Evolutionary conservation across 2,797 vertebrate species (phyloP).

Genomic region (Chelmon rostratus): DNA sequence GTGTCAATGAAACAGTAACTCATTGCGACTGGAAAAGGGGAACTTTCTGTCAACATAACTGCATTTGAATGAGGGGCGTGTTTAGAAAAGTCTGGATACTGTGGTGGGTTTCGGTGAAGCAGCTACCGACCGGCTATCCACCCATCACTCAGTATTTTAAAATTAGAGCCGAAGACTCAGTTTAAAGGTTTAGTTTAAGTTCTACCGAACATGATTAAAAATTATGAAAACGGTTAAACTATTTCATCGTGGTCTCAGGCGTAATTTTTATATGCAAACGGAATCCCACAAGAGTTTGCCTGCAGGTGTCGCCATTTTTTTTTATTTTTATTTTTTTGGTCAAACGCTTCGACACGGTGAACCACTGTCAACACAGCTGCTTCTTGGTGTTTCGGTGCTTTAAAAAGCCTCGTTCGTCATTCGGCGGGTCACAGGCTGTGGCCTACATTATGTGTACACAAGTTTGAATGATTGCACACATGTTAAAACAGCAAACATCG

Average conservation of each 20-base stretch:
- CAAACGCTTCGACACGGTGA: background rate
- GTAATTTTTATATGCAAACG: too few relatives aligned
- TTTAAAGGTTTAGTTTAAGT: background rate
- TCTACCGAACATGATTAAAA: background rate
- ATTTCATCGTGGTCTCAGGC: background rate
- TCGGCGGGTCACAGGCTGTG: background rate
- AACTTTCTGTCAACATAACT: background rate
- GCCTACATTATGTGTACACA: background rate
- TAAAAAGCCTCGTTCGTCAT: background rate
- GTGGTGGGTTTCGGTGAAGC: background rate
- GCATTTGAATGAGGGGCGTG: background rate
- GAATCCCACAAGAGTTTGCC: rapidly evolving
- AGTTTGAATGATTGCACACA: too few relatives aligned
- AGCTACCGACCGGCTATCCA: too few relatives aligned
- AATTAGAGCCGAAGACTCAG: background rate
- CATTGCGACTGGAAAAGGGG: background rate
- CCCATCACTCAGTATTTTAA: background rate
- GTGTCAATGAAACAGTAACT: background rate
- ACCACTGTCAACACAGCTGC: background rate
- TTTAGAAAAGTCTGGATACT: conserved; percentile 35
- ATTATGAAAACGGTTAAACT: background rate
- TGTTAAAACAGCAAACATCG: too few relatives aligned
- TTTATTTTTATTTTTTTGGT: too few relatives aligned
- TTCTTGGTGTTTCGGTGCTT: background rate
- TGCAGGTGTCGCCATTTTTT: background rate